Evolutionary conservation across 1,140 invertebrate species (phyloP).

Genomic region (Streblospio benedicti): DNA sequence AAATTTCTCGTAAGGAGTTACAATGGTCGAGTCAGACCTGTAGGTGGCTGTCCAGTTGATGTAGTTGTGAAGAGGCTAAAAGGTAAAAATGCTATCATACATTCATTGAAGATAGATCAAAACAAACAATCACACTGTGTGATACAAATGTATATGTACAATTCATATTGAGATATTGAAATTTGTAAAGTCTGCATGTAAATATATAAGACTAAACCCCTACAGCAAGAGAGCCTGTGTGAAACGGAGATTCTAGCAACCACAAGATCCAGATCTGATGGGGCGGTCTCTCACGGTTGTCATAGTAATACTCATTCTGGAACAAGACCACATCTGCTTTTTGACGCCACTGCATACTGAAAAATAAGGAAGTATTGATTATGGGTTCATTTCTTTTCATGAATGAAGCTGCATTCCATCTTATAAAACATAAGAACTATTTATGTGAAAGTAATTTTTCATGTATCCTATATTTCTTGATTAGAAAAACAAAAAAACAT

Average conservation of each 20-base stretch:
- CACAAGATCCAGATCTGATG: constrained; percentile 53
- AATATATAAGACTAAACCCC: background rate
- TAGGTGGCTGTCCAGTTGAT: constrained; percentile 86
- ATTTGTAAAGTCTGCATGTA: background rate
- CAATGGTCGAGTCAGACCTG: constrained; percentile 84
- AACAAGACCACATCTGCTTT: too few relatives aligned
- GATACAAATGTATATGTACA: background rate
- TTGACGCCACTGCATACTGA: too few relatives aligned
- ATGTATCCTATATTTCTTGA: too few relatives aligned
- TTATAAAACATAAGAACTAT: too few relatives aligned
- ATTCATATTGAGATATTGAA: too few relatives aligned
- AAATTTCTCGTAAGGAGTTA: constrained; percentile 91
- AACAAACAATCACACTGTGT: background rate
- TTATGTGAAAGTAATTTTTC: too few relatives aligned
- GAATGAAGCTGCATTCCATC: too few relatives aligned
- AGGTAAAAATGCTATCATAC: background rate
- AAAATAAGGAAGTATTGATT: too few relatives aligned
- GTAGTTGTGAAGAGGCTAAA: background rate
- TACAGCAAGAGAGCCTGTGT: constrained; percentile 54
- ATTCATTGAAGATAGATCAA: background rate
- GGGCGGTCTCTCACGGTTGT: too few relatives aligned
- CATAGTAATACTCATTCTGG: too few relatives aligned
- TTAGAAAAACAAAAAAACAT: too few relatives aligned
- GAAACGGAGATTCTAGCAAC: constrained; percentile 63
- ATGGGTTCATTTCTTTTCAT: too few relatives aligned